Conservation (phyloP, 2,797 vertebrate species). For the Myripristis murdjan region DNA sequence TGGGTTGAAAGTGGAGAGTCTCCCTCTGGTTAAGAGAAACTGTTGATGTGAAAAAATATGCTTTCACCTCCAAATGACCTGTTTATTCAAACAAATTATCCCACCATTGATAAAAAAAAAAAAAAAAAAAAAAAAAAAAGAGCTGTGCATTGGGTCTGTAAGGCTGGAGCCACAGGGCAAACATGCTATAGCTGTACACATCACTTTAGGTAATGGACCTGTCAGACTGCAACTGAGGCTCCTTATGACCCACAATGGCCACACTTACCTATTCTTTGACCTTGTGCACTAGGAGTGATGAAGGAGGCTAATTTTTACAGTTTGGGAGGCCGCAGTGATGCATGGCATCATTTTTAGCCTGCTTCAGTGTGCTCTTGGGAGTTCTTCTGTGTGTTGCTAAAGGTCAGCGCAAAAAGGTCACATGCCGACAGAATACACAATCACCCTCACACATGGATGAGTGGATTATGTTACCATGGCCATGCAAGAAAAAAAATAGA, state of each 20-base stretch:
- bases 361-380: conserved; percentile 52
- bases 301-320: conserved; percentile 66
- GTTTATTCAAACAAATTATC: conserved; percentile 27
- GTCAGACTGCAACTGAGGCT: conserved; percentile 53
- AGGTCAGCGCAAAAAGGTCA: conserved; percentile 69
- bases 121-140: conserved; percentile 48
- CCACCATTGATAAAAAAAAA: conserved; percentile 12
- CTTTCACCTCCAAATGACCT: conserved; percentile 6
- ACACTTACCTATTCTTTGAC: conserved; percentile 57
- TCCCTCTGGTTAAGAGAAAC: neutral
- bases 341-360: conserved; percentile 62
- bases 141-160: conserved; percentile 18
- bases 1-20: too few relatives aligned
- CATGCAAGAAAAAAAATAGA: neutral
- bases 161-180: conserved; percentile 35
- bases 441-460: conserved; percentile 24
- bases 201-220: conserved; percentile 55
- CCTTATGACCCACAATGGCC: conserved; percentile 58
- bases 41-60: neutral
- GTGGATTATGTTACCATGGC: neutral
- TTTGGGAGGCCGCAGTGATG: conserved; percentile 57
- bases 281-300: conserved; percentile 64
- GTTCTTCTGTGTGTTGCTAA: conserved; percentile 38
- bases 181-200: conserved; percentile 42
- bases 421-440: conserved; percentile 43